phyloP scores from a whole-genome alignment of 1,140 invertebrate species.

The Polyergus mexicanus region DNA sequence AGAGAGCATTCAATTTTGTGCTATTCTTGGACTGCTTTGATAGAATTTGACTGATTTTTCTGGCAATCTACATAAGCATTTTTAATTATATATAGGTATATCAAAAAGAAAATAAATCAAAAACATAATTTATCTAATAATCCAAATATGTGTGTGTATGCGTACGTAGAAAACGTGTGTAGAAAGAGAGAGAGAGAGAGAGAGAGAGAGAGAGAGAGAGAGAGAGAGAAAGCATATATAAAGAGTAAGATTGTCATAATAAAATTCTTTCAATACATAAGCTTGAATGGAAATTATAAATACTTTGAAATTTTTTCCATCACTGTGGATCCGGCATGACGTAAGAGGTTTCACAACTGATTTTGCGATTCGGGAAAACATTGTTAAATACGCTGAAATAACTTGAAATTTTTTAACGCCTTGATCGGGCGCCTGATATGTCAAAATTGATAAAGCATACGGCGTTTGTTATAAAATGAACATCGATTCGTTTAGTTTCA shows the following conservation, averaged over 20 bases:
- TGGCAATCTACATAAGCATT: constrained; percentile 14
- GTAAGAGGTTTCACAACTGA: constrained; percentile 73
- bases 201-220: too few species aligned
- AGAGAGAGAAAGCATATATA: too few species aligned
- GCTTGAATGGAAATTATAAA: background rate
- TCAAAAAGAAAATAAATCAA: background rate
- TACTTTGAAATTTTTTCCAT: constrained; percentile 74
- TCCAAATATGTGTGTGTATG: background rate
- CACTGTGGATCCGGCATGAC: constrained; percentile 65
- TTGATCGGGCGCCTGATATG: constrained; percentile 65
- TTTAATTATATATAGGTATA: background rate
- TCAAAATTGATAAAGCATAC: constrained; percentile 70
- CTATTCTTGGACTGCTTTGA: constrained; percentile 49
- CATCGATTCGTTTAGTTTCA: constrained; percentile 37
- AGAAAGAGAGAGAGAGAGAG: too few species aligned
- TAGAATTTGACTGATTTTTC: constrained; percentile 48
- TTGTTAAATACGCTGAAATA: constrained; percentile 66
- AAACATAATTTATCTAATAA: background rate
- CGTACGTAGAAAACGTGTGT: background rate
- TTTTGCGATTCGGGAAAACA: constrained; percentile 81
- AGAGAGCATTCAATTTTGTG: constrained; percentile 29
- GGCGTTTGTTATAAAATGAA: constrained; percentile 56
- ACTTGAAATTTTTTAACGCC: constrained; percentile 76
- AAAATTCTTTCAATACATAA: background rate
- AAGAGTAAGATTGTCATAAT: background rate